Evolutionary conservation across 2,888 invertebrate species (phyloP), one percentile per base, ranked within the genome.

Genomic region (Salticus scenicus): DNA sequence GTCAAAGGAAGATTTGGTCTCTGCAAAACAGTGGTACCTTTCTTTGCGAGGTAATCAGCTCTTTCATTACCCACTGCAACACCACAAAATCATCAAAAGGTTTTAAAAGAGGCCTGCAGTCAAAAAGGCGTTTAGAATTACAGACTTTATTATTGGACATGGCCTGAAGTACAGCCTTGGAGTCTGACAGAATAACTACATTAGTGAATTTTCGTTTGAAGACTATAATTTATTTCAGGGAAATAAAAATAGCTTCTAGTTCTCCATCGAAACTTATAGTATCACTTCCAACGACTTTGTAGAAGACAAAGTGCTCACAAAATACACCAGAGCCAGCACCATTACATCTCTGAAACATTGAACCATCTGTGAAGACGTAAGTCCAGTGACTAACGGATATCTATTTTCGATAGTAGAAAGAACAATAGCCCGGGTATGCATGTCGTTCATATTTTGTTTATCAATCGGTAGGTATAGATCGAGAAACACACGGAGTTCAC

Each of bases 41-140:
- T 63, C 63, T 63, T 63, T 63, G 63, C 8, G 14, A 63, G 20
- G 27, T 27, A 57, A 57, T 57, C 57, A 57, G 20, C 63, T 27
- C 1, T 63, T 63, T 17, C 27, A 27, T 27, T n/a, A 63, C 63
- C 24, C 63, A 27, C 63, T 27, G 63, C 14, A 63, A 63, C 14
- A 27, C 24, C 27, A 27, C 14, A 1, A 0, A 63, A 1, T 27
- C 20, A 20, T 1, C 7, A 1, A 57, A 20, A n/a, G 57, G 20
- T 24, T 57, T 57, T 20, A n/a, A n/a, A 57, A 57, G 28, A 27
- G 28, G 63, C 24, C 7, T n/a, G n/a, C n/a, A n/a, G n/a, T n/a
- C n/a, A n/a, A n/a, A n/a, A n/a, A n/a, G n/a, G n/a, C 1, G 24
- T 0, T 63, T 63, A 27, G 24, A 63, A 27, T 27, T 63, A 1